These are phyloP conservation scores for Corbicula japonica DNA, from an alignment of 2,888 invertebrate species.

Conservation along the genomic window DNA sequence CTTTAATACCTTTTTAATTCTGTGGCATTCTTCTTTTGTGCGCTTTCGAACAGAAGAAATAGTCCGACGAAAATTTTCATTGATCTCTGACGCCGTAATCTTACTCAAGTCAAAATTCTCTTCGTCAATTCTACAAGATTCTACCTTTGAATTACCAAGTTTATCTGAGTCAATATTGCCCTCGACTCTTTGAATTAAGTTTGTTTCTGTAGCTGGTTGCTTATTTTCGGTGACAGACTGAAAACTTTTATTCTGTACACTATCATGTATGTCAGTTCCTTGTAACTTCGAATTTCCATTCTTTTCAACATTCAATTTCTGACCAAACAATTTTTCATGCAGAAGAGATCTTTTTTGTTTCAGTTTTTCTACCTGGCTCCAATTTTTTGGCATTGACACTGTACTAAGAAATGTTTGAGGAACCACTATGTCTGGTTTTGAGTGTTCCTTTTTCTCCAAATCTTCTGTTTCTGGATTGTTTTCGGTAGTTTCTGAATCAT, in stretches of 20 bases:
- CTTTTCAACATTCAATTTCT: conserved; percentile 9
- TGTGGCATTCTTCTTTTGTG: conserved; percentile 6
- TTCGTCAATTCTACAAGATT: no score
- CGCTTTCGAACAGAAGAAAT: conserved; percentile 20
- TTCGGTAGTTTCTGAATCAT: no score
- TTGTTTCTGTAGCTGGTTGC: no score
- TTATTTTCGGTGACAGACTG: no score
- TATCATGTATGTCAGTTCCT: conserved; percentile 5
- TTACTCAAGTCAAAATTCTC: conserved; percentile 49
- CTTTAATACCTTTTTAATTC: conserved; percentile 10
- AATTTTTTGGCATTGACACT: conserved; percentile 53
- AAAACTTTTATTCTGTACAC: neutral
- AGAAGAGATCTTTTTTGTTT: conserved; percentile 39
- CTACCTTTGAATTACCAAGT: no score
- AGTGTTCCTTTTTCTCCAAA: conserved; percentile 2
- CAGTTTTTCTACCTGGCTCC: conserved; percentile 55
- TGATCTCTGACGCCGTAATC: conserved; percentile 45
- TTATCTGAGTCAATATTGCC: no score
- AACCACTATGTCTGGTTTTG: neutral
- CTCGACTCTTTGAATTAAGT: no score
- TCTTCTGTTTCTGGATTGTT: no score
- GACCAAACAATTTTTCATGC: conserved; percentile 39
- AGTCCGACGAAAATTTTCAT: conserved; percentile 36
- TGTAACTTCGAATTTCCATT: neutral
- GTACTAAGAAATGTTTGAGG: conserved; percentile 1